Base-by-base conservation (phyloP, 2,888 invertebrate species). In the Acanthoscelides obtectus region DNA sequence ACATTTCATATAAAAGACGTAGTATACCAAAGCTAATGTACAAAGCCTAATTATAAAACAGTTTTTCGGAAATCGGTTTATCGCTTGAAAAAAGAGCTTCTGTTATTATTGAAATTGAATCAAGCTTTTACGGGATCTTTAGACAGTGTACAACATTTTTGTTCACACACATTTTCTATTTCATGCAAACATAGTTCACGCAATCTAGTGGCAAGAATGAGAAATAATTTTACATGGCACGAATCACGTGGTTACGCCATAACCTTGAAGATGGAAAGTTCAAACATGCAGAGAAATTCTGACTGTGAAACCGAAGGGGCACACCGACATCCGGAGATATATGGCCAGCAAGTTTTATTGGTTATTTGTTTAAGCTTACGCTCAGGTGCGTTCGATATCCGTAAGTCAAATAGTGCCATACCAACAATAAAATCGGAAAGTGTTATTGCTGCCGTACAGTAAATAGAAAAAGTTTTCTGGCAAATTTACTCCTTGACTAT, bases 261-360 rank as follows among this genome's bases (percentile, higher is more conserved):
- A 12, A 45, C 45, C 45, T 45, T 45, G 45, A 69, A 68, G 68
- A 69, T 71, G 69, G 71, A 71, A 71, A 71, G 71, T 71, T 69
- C 69, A 71, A 71, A 71, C 71, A 68, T 69, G 71, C 69, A 71
- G 64, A 69, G 65, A 22, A 20, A 45, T 45, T 45, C 45, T 45
- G 45, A n/a, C 4, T 45, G 45, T 45, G 45, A 45, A 45, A 45
- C 45, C 17, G 45, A 45, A 45, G 45, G 45, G 45, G 45, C 45
- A 45, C 45, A 12, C 45, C 45, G 45, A 45, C 45, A 4, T 12
- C 45, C 45, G 45, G 6, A 45, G 17, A 45, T 45, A 17, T 45
- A 12, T 4, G 45, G 45, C 1, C 12, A 12, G 45, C 45, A 45
- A 45, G 45, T 45, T 45, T 45, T 45, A 45, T 45, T 45, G 17